These are phyloP conservation scores for Gasterosteus aculeatus DNA, from an alignment of 2,113 vertebrate species.

Conservation along the genomic window DNA sequence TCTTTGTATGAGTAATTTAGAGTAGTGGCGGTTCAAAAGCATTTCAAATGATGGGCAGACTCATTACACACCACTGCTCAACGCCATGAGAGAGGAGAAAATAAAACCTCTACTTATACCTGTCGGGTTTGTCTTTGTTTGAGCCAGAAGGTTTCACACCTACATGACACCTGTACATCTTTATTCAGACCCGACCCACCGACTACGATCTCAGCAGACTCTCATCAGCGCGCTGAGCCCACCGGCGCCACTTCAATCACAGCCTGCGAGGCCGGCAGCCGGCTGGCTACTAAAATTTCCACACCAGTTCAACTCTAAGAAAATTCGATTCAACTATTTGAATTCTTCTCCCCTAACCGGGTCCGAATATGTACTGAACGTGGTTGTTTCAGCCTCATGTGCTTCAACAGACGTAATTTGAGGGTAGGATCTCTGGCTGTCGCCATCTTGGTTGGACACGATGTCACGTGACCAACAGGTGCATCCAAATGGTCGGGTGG, in stretches of 20 bases:
- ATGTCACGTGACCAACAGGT: no score
- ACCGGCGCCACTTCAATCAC: conserved; percentile 1
- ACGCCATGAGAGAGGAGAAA: conserved; percentile 2
- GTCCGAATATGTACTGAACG: background rate
- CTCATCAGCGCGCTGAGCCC: conserved; percentile 5
- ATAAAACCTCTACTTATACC: conserved; percentile 39
- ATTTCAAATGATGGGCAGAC: background rate
- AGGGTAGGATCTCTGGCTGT: no score
- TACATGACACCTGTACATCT: conserved; percentile 25
- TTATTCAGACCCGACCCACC: conserved; percentile 25
- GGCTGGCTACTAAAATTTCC: conserved; percentile 36
- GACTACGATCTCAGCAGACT: conserved; percentile 16
- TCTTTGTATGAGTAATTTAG: background rate
- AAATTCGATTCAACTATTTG: background rate
- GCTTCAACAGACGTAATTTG: background rate
- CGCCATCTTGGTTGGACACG: no score
- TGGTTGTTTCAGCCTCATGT: background rate
- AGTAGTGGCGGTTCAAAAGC: background rate
- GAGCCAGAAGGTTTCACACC: conserved; percentile 20
- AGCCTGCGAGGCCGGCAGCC: conserved; percentile 28
- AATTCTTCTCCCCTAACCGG: background rate
- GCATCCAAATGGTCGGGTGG: no score
- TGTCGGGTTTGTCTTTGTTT: conserved; percentile 9
- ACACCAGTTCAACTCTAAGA: no score
- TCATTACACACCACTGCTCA: background rate